Evolutionary conservation across 2,797 vertebrate species (phyloP).

Genomic region (Chloroceryle amazona): DNA sequence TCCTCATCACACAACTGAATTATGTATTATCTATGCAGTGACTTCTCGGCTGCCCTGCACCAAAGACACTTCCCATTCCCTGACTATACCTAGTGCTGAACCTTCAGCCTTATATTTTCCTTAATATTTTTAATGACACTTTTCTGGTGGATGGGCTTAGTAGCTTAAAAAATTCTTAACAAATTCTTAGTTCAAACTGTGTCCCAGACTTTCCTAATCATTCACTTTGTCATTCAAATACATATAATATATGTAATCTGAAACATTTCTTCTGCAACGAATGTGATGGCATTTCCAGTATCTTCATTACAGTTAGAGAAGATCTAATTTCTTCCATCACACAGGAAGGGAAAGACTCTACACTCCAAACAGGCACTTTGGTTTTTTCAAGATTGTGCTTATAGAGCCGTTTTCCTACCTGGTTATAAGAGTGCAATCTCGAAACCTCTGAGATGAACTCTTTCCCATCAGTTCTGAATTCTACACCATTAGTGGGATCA

Average conservation of each 20-base stretch:
- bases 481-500: slow-evolving; percentile 4
- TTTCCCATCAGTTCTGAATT: not conserved
- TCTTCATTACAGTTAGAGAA: not conserved
- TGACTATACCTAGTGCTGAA: not conserved
- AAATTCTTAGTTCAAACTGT: not conserved
- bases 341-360: not conserved
- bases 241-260: not conserved
- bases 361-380: not conserved
- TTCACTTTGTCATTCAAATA: slow-evolving; percentile 1
- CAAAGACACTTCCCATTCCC: not conserved
- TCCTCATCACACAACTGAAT: not conserved
- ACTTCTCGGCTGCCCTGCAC: not conserved
- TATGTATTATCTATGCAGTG: not conserved
- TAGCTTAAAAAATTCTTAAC: not conserved
- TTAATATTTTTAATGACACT: slow-evolving; percentile 23
- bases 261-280: not conserved
- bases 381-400: not conserved
- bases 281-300: not conserved
- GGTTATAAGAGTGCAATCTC: not conserved
- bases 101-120: not conserved
- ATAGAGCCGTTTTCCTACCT: not conserved
- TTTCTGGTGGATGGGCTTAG: not conserved
- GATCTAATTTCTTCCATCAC: not conserved
- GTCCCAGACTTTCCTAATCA: not conserved
- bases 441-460: not conserved